phyloP scores from a whole-genome alignment of 35 echinoderm and acorn worm genomes.

The Ophioderma brevispina region DNA sequence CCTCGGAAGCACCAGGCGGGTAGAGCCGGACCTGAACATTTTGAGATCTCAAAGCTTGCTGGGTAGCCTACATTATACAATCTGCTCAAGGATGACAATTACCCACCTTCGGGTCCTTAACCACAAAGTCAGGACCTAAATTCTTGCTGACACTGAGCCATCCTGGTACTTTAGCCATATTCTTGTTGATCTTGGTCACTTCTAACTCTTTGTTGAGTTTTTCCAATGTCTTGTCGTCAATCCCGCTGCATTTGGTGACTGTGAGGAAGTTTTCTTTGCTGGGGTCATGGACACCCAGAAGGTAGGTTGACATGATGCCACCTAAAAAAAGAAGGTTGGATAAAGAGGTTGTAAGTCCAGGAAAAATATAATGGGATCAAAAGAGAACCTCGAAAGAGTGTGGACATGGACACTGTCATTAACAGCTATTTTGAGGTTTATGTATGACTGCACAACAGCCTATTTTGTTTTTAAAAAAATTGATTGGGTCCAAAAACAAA shows the following conservation, averaged over 20 bases:
- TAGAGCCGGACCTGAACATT: no score
- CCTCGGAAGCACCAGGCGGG: no score
- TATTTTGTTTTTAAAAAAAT: no score
- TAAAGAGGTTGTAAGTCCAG: no score
- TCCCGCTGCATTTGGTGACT: constrained; percentile 90
- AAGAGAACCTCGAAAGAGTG: no score
- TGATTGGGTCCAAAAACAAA: no score
- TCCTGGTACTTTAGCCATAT: constrained; percentile 68
- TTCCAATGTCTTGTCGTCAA: constrained; percentile 87
- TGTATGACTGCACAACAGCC: no score
- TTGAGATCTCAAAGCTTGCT: neutral
- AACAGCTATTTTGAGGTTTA: no score
- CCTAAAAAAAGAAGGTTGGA: constrained; percentile 51
- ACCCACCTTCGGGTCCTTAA: constrained; percentile 92
- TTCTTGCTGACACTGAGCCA: constrained; percentile 83
- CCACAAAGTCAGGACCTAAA: constrained; percentile 91
- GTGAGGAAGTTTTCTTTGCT: constrained; percentile 62
- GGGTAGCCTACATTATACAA: no score
- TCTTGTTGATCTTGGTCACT: constrained; percentile 90
- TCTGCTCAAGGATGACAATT: no score
- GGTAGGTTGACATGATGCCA: constrained; percentile 94
- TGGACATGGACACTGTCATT: no score
- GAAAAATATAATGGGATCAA: no score
- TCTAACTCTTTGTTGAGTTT: constrained; percentile 77
- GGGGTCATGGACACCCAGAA: constrained; percentile 87